phyloP scores from a whole-genome alignment of 2,113 vertebrate genomes.

The Cisticola juncidis region DNA sequence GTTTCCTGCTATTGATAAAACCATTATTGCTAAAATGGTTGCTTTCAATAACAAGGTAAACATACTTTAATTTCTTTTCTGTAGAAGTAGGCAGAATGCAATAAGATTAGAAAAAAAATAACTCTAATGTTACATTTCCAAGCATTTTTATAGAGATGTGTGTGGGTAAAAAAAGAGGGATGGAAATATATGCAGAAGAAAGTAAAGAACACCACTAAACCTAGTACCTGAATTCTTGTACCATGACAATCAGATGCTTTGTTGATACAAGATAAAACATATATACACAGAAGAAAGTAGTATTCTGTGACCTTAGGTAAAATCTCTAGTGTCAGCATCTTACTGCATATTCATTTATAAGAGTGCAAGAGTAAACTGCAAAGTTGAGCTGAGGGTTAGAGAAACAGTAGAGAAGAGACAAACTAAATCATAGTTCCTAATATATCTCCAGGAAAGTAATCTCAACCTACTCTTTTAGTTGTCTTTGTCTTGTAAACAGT shows the following conservation, averaged over 20 bases:
- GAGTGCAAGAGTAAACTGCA: neutral
- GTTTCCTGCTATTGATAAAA: constrained; percentile 87
- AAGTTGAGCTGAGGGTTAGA: neutral
- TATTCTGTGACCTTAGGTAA: neutral
- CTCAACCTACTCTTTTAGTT: neutral
- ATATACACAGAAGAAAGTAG: neutral
- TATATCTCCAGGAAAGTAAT: neutral
- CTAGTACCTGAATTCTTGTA: neutral
- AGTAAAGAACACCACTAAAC: neutral
- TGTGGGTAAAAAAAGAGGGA: neutral
- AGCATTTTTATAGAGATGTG: neutral
- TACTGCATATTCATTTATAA: neutral
- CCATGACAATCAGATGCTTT: neutral
- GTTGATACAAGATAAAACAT: neutral
- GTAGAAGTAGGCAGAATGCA: neutral
- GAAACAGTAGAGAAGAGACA: neutral
- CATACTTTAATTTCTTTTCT: neutral
- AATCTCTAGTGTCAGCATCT: neutral
- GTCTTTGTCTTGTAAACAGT: neutral
- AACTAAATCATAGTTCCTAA: neutral
- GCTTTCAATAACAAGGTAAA: constrained; percentile 91
- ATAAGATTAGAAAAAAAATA: neutral
- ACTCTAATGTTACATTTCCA: neutral
- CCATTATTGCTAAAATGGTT: constrained; percentile 89
- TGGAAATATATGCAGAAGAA: neutral